Conservation (phyloP, 2,888 invertebrate genomes). For the Mactromeris polynyma region DNA sequence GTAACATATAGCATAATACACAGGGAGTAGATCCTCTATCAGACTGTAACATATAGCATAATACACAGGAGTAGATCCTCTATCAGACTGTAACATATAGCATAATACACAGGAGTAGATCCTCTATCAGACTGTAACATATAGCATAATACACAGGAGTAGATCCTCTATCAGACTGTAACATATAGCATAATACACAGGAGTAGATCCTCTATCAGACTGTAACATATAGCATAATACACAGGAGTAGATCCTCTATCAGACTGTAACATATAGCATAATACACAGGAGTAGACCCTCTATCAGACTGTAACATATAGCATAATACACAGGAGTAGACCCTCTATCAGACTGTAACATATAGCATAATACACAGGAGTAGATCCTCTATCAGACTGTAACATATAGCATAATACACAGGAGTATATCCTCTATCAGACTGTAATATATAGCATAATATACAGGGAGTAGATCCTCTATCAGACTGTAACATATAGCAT, state of each 20-base stretch:
- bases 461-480: slow-evolving; percentile 81
- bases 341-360: slow-evolving; percentile 78
- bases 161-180: slow-evolving; percentile 79
- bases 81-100: slow-evolving; percentile 78
- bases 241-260: slow-evolving; percentile 81
- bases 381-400: slow-evolving; percentile 79
- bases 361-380: slow-evolving; percentile 84
- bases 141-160: slow-evolving; percentile 84
- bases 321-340: slow-evolving; percentile 83
- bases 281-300: slow-evolving; percentile 82
- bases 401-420: slow-evolving; percentile 82
- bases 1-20: slow-evolving; percentile 82
- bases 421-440: slow-evolving; percentile 81
- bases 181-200: slow-evolving; percentile 82
- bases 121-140: slow-evolving; percentile 78
- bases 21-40: slow-evolving; percentile 80
- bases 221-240: slow-evolving; percentile 82
- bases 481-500: slow-evolving; percentile 81
- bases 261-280: slow-evolving; percentile 82
- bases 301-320: slow-evolving; percentile 78
- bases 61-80: slow-evolving; percentile 82
- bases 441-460: slow-evolving; percentile 81
- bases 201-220: slow-evolving; percentile 81
- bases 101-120: slow-evolving; percentile 83
- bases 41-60: slow-evolving; percentile 82